These are phyloP conservation scores for Misgurnus mizolepis DNA, from an alignment of 2,113 vertebrate genomes.

Conservation along the genomic window DNA sequence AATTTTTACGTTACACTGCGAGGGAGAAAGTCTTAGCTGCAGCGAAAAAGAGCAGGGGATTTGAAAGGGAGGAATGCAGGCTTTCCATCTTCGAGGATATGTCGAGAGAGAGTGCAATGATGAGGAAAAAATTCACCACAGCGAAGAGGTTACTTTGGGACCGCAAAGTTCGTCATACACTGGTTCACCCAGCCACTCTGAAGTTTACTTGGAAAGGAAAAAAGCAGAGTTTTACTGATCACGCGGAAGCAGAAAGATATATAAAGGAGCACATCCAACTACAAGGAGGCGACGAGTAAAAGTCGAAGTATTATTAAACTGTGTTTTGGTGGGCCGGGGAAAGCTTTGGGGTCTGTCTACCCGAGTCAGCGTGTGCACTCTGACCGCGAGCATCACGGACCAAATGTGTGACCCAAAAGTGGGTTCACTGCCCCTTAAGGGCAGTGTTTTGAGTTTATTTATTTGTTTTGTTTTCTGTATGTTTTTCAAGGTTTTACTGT, in stretches of 20 bases:
- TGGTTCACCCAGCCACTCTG: background rate
- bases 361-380: background rate
- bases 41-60: too few species aligned
- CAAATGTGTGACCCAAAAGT: background rate
- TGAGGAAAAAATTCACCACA: background rate
- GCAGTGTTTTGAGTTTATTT: background rate
- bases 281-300: background rate
- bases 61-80: too few species aligned
- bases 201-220: background rate
- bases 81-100: too few species aligned
- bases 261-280: background rate
- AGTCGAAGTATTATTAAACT: background rate
- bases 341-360: background rate
- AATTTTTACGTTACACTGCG: too few species aligned
- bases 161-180: background rate
- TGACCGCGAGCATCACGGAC: background rate
- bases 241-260: background rate
- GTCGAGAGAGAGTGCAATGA: background rate
- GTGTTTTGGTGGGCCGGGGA: background rate
- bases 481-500: background rate
- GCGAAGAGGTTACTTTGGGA: conserved; percentile 3
- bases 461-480: background rate
- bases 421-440: background rate
- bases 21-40: too few species aligned
- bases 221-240: background rate